Base-by-base conservation (phyloP, 1,140 invertebrate genomes). In the Lordiphosa stackelbergi region DNA sequence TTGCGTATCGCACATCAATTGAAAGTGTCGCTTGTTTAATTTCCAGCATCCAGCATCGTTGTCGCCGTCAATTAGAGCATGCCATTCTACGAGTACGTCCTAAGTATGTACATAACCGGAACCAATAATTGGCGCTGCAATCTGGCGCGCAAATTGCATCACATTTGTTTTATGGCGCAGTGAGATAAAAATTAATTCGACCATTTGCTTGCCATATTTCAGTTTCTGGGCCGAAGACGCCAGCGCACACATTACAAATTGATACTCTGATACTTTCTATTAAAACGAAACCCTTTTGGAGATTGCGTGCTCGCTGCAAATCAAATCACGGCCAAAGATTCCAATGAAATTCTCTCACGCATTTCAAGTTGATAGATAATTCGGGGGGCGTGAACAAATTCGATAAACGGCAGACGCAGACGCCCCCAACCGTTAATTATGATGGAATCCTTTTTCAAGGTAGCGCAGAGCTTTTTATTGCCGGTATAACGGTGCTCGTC, bases 311-410 rank as follows among this genome's bases (percentile, higher is more conserved):
- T 34, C 3, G 10, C 45, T 34, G n/a, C 24, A 9, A 62, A 64
- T 64, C 38, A 62, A 53, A 59, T 49, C 22, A 37, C 37, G 13
- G 58, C 56, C n/a, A 19, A n/a, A 54, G 57, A 54, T 54, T 24
- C 53, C 19, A 6, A n/a, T 41, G 6, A 41, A 62, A 64, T 64
- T 64, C 42, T 62, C 28, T 62, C 58, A 64, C 58, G 61, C 28
- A 31, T 31, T 31, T 31, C 57, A 63, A 37, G 5, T 42, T 10
- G 12, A 9, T 34, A 4, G 16, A 24, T 37, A 56, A 46, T 42
- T 42, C 5, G 11, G 16, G 28, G 28, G 49, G 16, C 31, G 35
- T 31, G 24, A 36, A 54, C 48, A n/a, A 16, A 22, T 22, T 53
- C 22, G 4, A 54, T 43, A 58, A 53, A 16, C 24, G 28, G 28